Percentiles rank a stretch among this genome's conserved stretches.
These are phyloP conservation scores for Palythoa grandiflora DNA, from an alignment of 92 coral and sea anemone species.

Conservation along the genomic window DNA sequence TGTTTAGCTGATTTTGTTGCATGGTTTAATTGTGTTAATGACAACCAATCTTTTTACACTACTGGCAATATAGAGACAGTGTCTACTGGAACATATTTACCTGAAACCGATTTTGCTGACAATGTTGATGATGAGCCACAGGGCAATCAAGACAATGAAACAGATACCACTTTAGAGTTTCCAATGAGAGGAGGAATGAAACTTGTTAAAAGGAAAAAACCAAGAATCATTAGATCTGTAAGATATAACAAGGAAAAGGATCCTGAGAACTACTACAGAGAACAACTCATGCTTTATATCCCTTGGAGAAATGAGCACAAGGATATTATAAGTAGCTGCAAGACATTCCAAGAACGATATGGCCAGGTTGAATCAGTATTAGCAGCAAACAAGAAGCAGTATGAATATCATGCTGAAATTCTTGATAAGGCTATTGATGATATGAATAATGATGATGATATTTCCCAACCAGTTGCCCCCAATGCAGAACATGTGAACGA, in stretches of 20 bases:
- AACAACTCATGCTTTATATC: slow-evolving; percentile 60
- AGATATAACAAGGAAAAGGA: slow-evolving; percentile 58
- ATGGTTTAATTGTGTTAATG: slow-evolving; percentile 27
- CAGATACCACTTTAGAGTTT: background rate
- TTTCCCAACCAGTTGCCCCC: slow-evolving; percentile 29
- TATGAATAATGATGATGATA: background rate
- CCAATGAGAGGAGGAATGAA: background rate
- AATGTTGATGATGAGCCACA: slow-evolving; percentile 63
- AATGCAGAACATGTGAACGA: slow-evolving; percentile 46
- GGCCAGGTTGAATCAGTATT: background rate
- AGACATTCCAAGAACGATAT: slow-evolving; percentile 13
- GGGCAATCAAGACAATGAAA: background rate
- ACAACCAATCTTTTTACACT: slow-evolving; percentile 3
- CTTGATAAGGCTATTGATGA: slow-evolving; percentile 5
- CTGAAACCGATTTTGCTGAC: slow-evolving; percentile 13
- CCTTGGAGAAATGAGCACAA: slow-evolving; percentile 66
- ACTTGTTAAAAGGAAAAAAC: background rate
- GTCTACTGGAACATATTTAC: no score
- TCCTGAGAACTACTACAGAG: slow-evolving; percentile 62
- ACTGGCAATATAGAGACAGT: background rate
- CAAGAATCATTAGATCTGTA: slow-evolving; percentile 32
- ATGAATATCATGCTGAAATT: slow-evolving; percentile 5
- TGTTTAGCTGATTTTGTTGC: slow-evolving; percentile 55
- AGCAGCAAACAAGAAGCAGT: slow-evolving; percentile 2
- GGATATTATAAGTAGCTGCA: slow-evolving; percentile 48